Conservation (phyloP, 2,888 invertebrate species). For the Lamellibrachia satsuma region DNA sequence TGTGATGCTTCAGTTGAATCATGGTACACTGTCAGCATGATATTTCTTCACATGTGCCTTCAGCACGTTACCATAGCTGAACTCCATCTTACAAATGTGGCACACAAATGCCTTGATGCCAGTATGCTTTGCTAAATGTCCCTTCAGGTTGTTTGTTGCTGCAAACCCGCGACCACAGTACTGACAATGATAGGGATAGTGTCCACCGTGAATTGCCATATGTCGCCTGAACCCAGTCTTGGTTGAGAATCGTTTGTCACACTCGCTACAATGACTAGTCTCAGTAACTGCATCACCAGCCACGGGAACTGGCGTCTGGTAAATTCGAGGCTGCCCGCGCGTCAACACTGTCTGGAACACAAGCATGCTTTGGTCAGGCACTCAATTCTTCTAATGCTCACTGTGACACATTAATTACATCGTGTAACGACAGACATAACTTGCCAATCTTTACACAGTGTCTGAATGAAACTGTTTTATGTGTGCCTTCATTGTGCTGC, state of each 20-base stretch:
- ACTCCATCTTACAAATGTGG: constrained; percentile 24
- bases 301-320: too few species aligned
- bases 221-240: too few species aligned
- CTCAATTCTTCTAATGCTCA: neutral
- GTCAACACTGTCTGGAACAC: too few species aligned
- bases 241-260: too few species aligned
- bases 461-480: neutral
- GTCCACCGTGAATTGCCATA: neutral
- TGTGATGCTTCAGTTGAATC: too few species aligned
- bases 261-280: too few species aligned
- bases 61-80: constrained; percentile 23
- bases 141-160: constrained; percentile 26
- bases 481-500: constrained; percentile 22
- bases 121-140: constrained; percentile 7
- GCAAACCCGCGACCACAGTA: constrained; percentile 25
- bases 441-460: neutral
- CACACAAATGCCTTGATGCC: constrained; percentile 27
- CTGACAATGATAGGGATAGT: constrained; percentile 20
- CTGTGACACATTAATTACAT: neutral
- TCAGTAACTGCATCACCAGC: too few species aligned
- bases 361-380: neutral
- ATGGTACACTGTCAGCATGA: too few species aligned
- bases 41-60: neutral
- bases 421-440: neutral
- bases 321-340: too few species aligned